Percentiles rank a stretch among this genome's conserved stretches.
phyloP scores from a whole-genome alignment of 2,113 vertebrate species.

The Neolamprologus tretocephalus region DNA sequence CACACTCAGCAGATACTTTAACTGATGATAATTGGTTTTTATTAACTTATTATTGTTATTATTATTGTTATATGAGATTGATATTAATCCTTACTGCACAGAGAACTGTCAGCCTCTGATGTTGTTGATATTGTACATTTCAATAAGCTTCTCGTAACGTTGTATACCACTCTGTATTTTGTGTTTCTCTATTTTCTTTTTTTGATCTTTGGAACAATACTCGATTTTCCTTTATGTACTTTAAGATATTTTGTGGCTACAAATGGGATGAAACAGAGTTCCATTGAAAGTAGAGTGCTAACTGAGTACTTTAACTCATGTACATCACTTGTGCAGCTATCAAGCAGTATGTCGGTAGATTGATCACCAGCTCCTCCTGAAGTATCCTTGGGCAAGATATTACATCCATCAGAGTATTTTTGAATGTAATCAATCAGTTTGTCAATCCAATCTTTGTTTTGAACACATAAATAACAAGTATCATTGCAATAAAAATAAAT shows the following conservation, averaged over 20 bases:
- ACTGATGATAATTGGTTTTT: neutral
- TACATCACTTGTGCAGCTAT: neutral
- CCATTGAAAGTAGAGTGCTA: neutral
- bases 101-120: neutral
- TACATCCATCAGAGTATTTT: neutral
- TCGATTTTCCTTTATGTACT: neutral
- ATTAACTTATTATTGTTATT: neutral
- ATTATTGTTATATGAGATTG: neutral
- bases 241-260: neutral
- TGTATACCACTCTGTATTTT: neutral
- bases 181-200: neutral
- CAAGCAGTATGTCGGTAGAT: neutral
- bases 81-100: neutral
- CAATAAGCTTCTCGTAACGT: fast-evolving
- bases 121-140: neutral
- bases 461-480: neutral
- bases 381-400: neutral
- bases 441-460: neutral
- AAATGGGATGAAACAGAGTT: neutral
- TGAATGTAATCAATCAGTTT: neutral
- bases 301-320: neutral
- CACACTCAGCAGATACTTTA: neutral
- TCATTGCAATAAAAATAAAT: neutral
- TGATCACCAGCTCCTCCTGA: neutral
- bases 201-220: neutral